Evolutionary conservation across 1,140 invertebrate genomes (phyloP), one percentile per base, ranked within the genome.

Genomic region (Drosophila kohkoa): DNA sequence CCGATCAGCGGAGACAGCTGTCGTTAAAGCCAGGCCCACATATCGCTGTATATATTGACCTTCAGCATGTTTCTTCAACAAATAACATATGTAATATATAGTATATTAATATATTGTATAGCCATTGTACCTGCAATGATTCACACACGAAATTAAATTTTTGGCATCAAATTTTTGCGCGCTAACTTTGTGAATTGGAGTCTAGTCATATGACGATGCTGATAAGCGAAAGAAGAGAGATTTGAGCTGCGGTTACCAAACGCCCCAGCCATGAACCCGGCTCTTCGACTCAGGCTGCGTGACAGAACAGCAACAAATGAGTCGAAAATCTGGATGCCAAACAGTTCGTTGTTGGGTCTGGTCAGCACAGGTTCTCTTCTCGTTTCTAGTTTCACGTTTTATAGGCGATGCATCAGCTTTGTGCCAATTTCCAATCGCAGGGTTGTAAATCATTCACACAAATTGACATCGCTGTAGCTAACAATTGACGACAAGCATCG

Each of bases 171-270:
- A 59, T 43, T 43, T 28, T 43, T 28, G 41, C 13, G 15, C 54
- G 1, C n/a, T 20, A 5, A 55, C 8, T 41, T 46, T 66, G 16
- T 51, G 51, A 41, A 46, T 11, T 25, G 35, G 25, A 55, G 63
- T 65, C 63, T 65, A 65, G 20, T 41, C 45, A 48, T 51, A 59
- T 68, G 54, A 49, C 55, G 45, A 55, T 28, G 54, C 65, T 67
- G 65, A 58, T 67, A 58, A 58, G 65, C 43, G 38, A 16, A 67
- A 58, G 41, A n/a, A 43, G 1, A 38, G 35, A 43, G 52, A 67
- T 38, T 38, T 48, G 15, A 38, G 62, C 11, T 43, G n/a, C 11
- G 16, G 32, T 32, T 43, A 13, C 55, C 38, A 49, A 62, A 62
- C 28, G 28, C 15, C 30, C n/a, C 35, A 45, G 62, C 62, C 54